Base-by-base conservation (phyloP, 2,888 invertebrate species). In the Thymelicus lineola region DNA sequence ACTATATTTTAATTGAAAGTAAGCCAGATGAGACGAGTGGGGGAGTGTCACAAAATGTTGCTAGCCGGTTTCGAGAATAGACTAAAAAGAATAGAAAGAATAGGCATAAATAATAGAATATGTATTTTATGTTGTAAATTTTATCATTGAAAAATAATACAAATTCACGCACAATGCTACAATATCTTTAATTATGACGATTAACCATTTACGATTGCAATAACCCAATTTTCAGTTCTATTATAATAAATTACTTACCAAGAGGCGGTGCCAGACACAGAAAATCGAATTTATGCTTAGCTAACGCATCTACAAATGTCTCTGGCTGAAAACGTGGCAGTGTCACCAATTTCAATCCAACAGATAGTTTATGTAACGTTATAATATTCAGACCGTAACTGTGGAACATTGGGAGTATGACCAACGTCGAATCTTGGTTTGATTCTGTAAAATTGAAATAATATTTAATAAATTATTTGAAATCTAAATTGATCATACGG, bases 181-280 rank as follows among this genome's bases (percentile, higher is more conserved):
- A n/a, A n/a, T n/a, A n/a, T n/a, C n/a, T n/a, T n/a, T n/a, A n/a
- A n/a, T n/a, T n/a, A n/a, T n/a, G n/a, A n/a, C n/a, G n/a, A n/a
- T n/a, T n/a, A n/a, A 36, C 36, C 36, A 36, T 6, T 36, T 36
- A 36, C 36, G 36, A 36, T 36, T 36, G 4, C 36, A 36, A 6
- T n/a, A 59, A 14, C 10, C 36, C 42, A 38, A 14, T 36, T 58
- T 17, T 15, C 20, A n/a, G 6, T 12, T 38, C 7, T 48, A 48
- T 46, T 46, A 36, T 28, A 28, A 20, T 10, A 7, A 15, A 58
- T 46, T 14, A 66, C 38, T 71, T 90, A 96, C 96, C 94, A 69
- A 97, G 95, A 6, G 98, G 97, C 12, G 98, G 98, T 28, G 97
- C 98, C 14, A 96, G 76, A 79, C 96, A 96, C 35, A 97, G 79